A percentile compares a stretch with the other conserved stretches of the same genome.
phyloP scores from a whole-genome alignment of 2,888 invertebrate genomes.

The Abscondita cerata region DNA sequence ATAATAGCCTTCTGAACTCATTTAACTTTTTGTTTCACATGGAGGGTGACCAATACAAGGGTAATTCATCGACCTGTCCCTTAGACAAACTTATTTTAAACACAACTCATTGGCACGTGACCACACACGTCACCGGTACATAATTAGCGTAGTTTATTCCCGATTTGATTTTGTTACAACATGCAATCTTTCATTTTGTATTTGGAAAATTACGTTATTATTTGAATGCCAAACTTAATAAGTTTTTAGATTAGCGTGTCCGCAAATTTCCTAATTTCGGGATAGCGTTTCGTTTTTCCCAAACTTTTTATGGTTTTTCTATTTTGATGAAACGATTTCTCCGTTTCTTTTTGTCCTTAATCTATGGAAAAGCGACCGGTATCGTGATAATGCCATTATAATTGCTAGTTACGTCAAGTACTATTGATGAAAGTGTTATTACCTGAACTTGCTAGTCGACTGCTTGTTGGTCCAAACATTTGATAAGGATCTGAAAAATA shows the following conservation, averaged over 20 bases:
- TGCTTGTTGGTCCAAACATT: constrained; percentile 97
- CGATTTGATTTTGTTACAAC: constrained; percentile 54
- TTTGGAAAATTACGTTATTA: constrained; percentile 35
- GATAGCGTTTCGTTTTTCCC: constrained; percentile 26
- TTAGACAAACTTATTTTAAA: constrained; percentile 21
- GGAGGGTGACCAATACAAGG: constrained; percentile 36
- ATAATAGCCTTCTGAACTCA: constrained; percentile 51
- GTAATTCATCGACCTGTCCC: constrained; percentile 11
- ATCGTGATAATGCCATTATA: constrained; percentile 28
- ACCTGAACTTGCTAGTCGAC: constrained; percentile 95
- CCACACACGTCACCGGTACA: constrained; percentile 43
- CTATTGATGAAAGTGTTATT: constrained; percentile 47
- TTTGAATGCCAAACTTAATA: constrained; percentile 33
- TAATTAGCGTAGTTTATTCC: constrained; percentile 48
- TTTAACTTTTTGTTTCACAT: constrained; percentile 54
- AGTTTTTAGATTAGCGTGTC: constrained; percentile 38
- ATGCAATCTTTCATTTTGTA: constrained; percentile 50
- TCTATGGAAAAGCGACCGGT: constrained; percentile 18
- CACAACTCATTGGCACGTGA: constrained; percentile 45
- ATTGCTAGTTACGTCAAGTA: constrained; percentile 13
- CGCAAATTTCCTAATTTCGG: constrained; percentile 32
- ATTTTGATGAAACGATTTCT: constrained; percentile 30
- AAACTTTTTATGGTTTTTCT: constrained; percentile 1
- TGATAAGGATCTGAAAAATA: constrained; percentile 93
- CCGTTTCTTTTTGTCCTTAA: constrained; percentile 20